phyloP scores from a whole-genome alignment of 2,113 vertebrate species.

The Piprites chloris region DNA sequence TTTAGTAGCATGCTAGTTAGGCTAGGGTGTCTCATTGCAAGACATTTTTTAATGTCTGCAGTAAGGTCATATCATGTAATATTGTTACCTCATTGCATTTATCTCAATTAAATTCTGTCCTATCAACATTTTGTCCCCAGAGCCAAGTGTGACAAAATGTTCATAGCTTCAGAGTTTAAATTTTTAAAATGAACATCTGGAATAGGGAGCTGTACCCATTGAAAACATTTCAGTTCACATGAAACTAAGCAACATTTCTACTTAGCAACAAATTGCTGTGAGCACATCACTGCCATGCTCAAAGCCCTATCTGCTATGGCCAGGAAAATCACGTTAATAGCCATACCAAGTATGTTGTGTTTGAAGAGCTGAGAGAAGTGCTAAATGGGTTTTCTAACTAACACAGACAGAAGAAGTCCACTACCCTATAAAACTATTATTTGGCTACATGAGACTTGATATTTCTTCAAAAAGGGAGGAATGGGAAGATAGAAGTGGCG shows the following conservation, averaged over 20 bases:
- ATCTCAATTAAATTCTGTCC: not conserved
- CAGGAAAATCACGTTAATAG: not conserved
- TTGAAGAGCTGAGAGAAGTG: not conserved
- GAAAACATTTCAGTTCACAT: not conserved
- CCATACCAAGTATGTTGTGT: not conserved
- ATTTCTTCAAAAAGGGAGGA: not conserved
- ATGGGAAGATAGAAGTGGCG: not conserved
- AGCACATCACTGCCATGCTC: not conserved
- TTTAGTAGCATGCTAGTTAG: not conserved
- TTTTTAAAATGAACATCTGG: not conserved
- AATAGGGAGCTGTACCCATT: not conserved
- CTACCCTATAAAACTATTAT: not conserved
- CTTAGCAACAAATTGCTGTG: not conserved
- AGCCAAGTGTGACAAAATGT: not conserved
- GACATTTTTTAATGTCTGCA: not conserved
- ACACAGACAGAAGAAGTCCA: not conserved
- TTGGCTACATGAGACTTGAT: not conserved
- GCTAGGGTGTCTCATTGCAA: not conserved
- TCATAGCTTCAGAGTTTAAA: not conserved
- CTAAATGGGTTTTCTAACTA: not conserved
- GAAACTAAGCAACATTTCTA: not conserved
- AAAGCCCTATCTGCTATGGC: not conserved
- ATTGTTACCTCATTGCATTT: not conserved
- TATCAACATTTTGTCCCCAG: not conserved
- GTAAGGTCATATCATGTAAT: accelerated